These are phyloP conservation scores for Lacanobia oleracea DNA, from an alignment of 2,888 invertebrate genomes.

Conservation along the genomic window DNA sequence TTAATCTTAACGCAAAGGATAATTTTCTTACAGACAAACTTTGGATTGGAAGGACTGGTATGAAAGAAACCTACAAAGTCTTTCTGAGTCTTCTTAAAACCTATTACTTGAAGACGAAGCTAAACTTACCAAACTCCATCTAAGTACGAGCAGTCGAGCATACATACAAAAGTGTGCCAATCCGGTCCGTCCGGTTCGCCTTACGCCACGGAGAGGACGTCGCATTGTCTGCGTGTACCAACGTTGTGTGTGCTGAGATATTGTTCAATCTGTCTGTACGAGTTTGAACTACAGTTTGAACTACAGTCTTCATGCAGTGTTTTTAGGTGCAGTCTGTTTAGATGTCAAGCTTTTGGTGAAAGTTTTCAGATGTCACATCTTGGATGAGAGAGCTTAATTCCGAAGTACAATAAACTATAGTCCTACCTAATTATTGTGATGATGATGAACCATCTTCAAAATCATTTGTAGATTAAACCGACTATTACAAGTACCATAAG, in stretches of 20 bases:
- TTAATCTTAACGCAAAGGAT: no score
- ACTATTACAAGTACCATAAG: no score
- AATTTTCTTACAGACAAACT: no score
- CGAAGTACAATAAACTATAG: no score
- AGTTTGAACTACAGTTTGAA: background rate
- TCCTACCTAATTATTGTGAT: no score
- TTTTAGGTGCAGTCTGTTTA: background rate
- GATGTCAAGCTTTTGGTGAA: background rate
- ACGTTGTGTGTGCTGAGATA: background rate
- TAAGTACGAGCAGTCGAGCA: constrained; percentile 3
- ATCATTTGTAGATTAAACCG: background rate
- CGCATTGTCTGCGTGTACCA: constrained; percentile 62
- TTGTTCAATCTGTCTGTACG: background rate
- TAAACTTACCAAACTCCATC: background rate
- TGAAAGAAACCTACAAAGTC: background rate
- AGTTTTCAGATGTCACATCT: background rate
- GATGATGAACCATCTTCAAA: background rate
- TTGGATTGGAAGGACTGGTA: background rate
- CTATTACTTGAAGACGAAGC: background rate
- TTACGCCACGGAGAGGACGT: constrained; percentile 56
- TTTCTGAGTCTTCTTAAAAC: background rate
- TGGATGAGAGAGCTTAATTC: background rate
- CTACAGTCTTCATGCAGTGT: background rate
- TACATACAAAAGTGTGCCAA: constrained; percentile 47
- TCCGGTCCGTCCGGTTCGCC: constrained; percentile 69